phyloP scores from a whole-genome alignment of 2,888 invertebrate genomes.

The Hydrotaea diabolus region DNA sequence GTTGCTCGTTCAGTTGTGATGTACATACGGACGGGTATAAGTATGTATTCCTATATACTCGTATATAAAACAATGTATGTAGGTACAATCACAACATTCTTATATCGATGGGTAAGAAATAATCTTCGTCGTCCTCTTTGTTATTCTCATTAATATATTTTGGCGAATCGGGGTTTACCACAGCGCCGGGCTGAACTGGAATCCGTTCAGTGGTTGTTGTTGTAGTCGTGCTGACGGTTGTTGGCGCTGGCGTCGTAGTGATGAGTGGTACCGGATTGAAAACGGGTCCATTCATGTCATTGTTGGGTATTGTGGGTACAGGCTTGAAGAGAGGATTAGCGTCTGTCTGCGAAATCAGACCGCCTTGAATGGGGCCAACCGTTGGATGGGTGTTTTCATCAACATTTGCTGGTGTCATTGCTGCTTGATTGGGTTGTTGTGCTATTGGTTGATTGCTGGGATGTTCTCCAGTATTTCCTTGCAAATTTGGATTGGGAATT shows the following conservation, averaged over 20 bases:
- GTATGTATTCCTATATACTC: no score
- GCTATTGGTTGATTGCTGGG: background rate
- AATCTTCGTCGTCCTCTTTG: background rate
- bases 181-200: conserved; percentile 11
- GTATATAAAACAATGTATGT: no score
- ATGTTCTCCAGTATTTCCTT: background rate
- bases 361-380: background rate
- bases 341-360: background rate
- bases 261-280: conserved; percentile 1
- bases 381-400: background rate
- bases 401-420: background rate
- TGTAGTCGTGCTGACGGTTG: background rate
- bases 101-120: background rate
- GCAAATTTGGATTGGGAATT: background rate
- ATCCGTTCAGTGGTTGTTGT: background rate
- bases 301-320: background rate
- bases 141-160: background rate
- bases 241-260: background rate
- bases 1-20: no score
- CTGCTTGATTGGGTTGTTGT: background rate
- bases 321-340: conserved; percentile 6
- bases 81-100: background rate
- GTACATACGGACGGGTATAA: no score
- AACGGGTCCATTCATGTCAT: background rate
- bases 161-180: conserved; percentile 49